A percentile compares a stretch with the other conserved stretches of the same genome.
Conservation (phyloP, 2,888 invertebrate species). For the Brenthis daphne region DNA sequence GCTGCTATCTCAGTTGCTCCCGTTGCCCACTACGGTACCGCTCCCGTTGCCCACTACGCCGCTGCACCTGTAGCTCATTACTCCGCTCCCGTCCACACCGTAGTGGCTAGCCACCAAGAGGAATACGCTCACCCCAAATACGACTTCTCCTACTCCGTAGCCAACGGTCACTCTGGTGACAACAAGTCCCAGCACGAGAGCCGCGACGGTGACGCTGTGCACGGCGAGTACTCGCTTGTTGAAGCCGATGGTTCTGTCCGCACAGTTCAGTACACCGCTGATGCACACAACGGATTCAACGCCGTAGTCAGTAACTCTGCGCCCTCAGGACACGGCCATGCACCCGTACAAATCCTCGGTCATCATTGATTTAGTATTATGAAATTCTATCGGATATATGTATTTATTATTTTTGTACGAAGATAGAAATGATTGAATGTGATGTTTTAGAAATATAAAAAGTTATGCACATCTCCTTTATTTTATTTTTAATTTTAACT, state of each 20-base stretch:
- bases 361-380: background rate
- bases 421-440: too few species aligned
- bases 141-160: slow-evolving; percentile 81
- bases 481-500: too few species aligned
- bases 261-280: slow-evolving; percentile 77
- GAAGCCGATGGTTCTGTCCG: slow-evolving; percentile 76
- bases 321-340: slow-evolving; percentile 33
- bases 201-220: slow-evolving; percentile 84
- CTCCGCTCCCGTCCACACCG: slow-evolving; percentile 61
- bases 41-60: slow-evolving; percentile 41
- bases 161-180: slow-evolving; percentile 81
- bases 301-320: slow-evolving; percentile 47
- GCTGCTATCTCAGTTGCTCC: slow-evolving; percentile 48
- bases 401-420: too few species aligned
- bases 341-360: slow-evolving; percentile 22
- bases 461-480: too few species aligned
- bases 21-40: slow-evolving; percentile 46
- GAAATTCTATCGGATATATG: too few species aligned
- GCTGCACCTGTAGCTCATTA: slow-evolving; percentile 50
- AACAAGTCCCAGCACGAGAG: slow-evolving; percentile 80
- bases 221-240: slow-evolving; percentile 71
- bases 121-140: slow-evolving; percentile 76
- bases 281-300: slow-evolving; percentile 65
- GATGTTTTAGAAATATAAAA: too few species aligned
- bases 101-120: slow-evolving; percentile 52